Percentiles rank a stretch among this genome's conserved stretches.
Evolutionary conservation across 2,888 invertebrate species (phyloP).

Genomic region (Sisyra nigra): DNA sequence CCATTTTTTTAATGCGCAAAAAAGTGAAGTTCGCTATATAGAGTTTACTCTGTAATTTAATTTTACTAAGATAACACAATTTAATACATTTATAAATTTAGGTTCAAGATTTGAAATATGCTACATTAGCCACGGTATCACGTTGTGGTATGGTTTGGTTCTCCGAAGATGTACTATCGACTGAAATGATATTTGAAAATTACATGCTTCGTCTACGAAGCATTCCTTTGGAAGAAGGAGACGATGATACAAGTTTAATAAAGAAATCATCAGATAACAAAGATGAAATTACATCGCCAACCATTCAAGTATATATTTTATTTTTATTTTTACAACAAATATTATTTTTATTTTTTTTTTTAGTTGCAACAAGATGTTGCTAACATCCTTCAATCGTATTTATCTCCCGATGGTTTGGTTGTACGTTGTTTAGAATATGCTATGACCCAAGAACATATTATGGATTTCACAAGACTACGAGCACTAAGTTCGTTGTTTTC

Average conservation of each 20-base stretch:
- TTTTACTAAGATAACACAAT: too few species aligned
- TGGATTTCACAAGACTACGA: slow-evolving; percentile 96
- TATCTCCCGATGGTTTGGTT: slow-evolving; percentile 86
- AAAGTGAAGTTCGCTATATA: too few species aligned
- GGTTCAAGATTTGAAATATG: slow-evolving; percentile 94
- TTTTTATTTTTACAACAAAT: not conserved
- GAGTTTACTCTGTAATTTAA: too few species aligned
- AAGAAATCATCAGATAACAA: slow-evolving; percentile 41
- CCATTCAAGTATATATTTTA: slow-evolving; percentile 40
- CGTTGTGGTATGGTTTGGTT: slow-evolving; percentile 99
- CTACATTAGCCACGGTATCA: slow-evolving; percentile 96
- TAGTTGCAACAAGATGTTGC: slow-evolving; percentile 82
- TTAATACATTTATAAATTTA: slow-evolving; percentile 23
- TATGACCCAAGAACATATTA: slow-evolving; percentile 86
- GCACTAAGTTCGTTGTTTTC: slow-evolving; percentile 93
- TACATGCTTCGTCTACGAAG: slow-evolving; percentile 73
- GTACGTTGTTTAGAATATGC: slow-evolving; percentile 86
- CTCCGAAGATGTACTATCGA: slow-evolving; percentile 94
- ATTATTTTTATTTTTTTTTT: slow-evolving; percentile 10
- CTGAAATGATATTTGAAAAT: slow-evolving; percentile 98
- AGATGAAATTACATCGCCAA: slow-evolving; percentile 69
- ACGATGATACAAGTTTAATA: slow-evolving; percentile 57
- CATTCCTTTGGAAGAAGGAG: slow-evolving; percentile 78
- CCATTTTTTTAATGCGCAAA: too few species aligned
- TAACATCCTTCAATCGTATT: slow-evolving; percentile 65